Percentiles rank a stretch among this genome's conserved stretches.
phyloP scores from a whole-genome alignment of 92 coral and sea anemone species.

The Porites rus region DNA sequence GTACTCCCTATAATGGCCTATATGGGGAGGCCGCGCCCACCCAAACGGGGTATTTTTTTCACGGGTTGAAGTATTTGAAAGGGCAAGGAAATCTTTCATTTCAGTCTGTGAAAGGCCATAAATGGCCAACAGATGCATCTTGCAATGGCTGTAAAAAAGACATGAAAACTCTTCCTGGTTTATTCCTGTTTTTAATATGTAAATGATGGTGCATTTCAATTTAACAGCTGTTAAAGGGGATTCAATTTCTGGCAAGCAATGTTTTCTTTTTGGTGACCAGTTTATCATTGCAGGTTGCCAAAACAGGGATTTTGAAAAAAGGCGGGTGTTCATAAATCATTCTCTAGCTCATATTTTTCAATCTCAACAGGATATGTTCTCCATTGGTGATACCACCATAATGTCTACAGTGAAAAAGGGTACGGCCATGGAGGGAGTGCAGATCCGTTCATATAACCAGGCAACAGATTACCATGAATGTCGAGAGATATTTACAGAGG shows the following conservation, averaged over 20 bases:
- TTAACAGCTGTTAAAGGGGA: too few species aligned
- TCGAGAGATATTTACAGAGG: conserved; percentile 79
- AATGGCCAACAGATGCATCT: too few species aligned
- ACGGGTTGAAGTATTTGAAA: neutral
- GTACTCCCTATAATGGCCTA: too few species aligned
- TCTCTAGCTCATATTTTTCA: neutral
- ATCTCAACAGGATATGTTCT: neutral
- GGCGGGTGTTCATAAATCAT: neutral
- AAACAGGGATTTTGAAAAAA: too few species aligned
- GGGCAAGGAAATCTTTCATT: neutral
- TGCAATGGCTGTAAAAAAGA: too few species aligned
- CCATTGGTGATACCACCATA: neutral
- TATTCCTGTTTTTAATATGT: too few species aligned
- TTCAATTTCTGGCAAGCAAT: too few species aligned
- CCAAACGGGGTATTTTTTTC: neutral
- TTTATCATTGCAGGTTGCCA: too few species aligned
- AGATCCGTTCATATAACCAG: conserved; percentile 60
- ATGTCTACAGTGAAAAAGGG: neutral
- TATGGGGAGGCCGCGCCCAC: neutral
- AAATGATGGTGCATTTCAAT: too few species aligned
- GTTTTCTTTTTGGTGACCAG: too few species aligned
- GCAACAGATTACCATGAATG: conserved; percentile 58
- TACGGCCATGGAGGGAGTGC: neutral
- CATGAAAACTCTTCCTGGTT: too few species aligned
- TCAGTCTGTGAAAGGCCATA: too few species aligned